phyloP scores from a whole-genome alignment of 2,888 invertebrate species.

The Drosophila antonietae region DNA sequence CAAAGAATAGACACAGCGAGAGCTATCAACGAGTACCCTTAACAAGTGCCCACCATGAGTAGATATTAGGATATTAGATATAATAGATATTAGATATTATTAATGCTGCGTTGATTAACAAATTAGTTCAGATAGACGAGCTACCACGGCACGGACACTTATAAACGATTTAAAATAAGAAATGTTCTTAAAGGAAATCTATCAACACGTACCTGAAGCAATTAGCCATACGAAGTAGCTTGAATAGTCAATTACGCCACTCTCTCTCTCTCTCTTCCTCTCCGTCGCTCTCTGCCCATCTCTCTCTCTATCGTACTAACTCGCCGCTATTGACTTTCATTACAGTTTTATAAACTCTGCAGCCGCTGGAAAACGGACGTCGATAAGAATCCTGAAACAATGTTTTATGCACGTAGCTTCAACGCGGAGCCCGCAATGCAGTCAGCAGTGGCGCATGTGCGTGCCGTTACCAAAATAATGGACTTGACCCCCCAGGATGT shows the following conservation, averaged over 20 bases:
- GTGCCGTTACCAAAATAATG: constrained; percentile 87
- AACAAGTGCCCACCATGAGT: neutral
- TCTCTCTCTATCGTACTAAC: neutral
- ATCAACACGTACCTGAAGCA: too few species aligned
- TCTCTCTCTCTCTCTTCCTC: neutral
- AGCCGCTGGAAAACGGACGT: constrained; percentile 89
- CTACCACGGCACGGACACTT: neutral
- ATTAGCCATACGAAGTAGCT: too few species aligned
- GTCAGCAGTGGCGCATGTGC: constrained; percentile 85
- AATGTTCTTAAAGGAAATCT: too few species aligned
- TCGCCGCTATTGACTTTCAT: constrained; percentile 52
- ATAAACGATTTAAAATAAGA: too few species aligned
- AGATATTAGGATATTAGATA: too few species aligned
- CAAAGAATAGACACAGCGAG: neutral
- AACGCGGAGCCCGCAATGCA: constrained; percentile 86
- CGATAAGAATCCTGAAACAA: constrained; percentile 88
- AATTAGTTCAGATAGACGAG: neutral
- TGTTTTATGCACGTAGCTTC: constrained; percentile 87
- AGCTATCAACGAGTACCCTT: neutral
- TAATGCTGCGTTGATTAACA: neutral
- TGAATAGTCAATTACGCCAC: neutral
- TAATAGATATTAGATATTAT: too few species aligned
- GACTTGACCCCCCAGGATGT: constrained; percentile 86
- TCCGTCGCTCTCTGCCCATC: too few species aligned
- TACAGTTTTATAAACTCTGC: constrained; percentile 92